Conservation (phyloP, 1,140 invertebrate species). For the Heliconius hermathena region DNA sequence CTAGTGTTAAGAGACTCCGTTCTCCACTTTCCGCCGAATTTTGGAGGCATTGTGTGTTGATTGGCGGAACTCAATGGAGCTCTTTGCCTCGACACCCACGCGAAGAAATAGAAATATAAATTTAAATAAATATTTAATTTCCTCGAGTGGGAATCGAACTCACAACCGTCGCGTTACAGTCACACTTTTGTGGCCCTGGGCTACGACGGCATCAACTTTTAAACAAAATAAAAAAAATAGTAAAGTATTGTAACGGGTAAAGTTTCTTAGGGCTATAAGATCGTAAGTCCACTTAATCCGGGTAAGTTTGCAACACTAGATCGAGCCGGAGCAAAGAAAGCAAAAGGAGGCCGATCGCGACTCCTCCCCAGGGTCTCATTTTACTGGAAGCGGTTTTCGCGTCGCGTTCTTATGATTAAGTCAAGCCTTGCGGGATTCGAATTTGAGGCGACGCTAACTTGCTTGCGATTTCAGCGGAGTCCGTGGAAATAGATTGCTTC, state of each 20-base stretch:
- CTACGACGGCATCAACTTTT: conserved; percentile 18
- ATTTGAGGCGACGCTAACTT: conserved; percentile 45
- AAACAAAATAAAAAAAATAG: conserved; percentile 40
- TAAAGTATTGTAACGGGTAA: conserved; percentile 46
- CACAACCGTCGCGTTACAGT: too few relatives aligned
- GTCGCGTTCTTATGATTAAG: conserved; percentile 78
- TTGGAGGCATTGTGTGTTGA: too few relatives aligned
- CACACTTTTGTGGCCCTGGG: too few relatives aligned
- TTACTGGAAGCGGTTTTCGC: conserved; percentile 71
- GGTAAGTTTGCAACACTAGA: conserved; percentile 54
- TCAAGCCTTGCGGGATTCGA: conserved; percentile 65
- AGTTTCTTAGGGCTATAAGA: conserved; percentile 49
- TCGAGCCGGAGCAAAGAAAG: conserved; percentile 53
- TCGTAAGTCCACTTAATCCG: conserved; percentile 59
- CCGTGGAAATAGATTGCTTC: conserved; percentile 49
- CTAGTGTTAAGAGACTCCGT: too few relatives aligned
- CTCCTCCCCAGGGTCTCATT: conserved; percentile 70
- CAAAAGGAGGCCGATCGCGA: conserved; percentile 54
- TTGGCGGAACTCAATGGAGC: too few relatives aligned
- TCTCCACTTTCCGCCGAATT: too few relatives aligned
- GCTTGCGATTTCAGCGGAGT: conserved; percentile 51
- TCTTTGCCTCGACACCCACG: too few relatives aligned
- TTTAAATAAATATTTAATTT: too few relatives aligned
- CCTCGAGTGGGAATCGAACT: too few relatives aligned
- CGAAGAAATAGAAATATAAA: too few relatives aligned